These are phyloP conservation scores for Oryzias dopingdopingensis DNA, from an alignment of 2,797 vertebrate genomes.

Conservation along the genomic window DNA sequence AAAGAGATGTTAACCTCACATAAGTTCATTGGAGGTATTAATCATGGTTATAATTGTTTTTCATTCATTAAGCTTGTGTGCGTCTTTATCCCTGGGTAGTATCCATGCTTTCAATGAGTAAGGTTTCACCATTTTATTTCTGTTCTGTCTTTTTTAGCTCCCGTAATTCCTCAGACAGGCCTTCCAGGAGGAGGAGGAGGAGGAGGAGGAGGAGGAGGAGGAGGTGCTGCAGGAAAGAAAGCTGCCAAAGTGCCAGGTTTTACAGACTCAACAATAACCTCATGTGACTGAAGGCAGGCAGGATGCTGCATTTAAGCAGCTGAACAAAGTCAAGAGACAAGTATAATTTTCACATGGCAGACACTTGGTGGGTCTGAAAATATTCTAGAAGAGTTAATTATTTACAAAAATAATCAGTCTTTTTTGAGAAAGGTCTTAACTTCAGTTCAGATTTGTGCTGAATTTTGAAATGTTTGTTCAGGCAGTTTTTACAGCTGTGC, in stretches of 20 bases:
- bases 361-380: slow-evolving; percentile 3
- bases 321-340: slow-evolving; percentile 12
- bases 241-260: slow-evolving; percentile 86
- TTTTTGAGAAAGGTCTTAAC: not conserved
- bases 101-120: slow-evolving; percentile 12
- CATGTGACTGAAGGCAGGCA: slow-evolving; percentile 28
- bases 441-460: too few species aligned
- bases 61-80: not conserved
- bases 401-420: not conserved
- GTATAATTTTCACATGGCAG: slow-evolving; percentile 18
- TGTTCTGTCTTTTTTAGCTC: slow-evolving; percentile 69
- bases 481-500: not conserved
- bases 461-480: too few species aligned
- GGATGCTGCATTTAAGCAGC: slow-evolving; percentile 30
- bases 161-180: slow-evolving; percentile 84
- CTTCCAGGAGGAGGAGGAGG: slow-evolving; percentile 82
- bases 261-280: slow-evolving; percentile 50
- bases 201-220: slow-evolving; percentile 76
- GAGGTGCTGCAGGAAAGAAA: slow-evolving; percentile 76
- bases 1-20: not conserved
- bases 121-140: slow-evolving; percentile 24
- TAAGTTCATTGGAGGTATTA: slow-evolving; percentile 6
- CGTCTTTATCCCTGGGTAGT: slow-evolving; percentile 17
- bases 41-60: slow-evolving; percentile 20
- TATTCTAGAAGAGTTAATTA: not conserved